Percentiles rank a stretch among this genome's conserved stretches.
Evolutionary conservation across 2,797 vertebrate species (phyloP).

Genomic region (Graptemys geographica): DNA sequence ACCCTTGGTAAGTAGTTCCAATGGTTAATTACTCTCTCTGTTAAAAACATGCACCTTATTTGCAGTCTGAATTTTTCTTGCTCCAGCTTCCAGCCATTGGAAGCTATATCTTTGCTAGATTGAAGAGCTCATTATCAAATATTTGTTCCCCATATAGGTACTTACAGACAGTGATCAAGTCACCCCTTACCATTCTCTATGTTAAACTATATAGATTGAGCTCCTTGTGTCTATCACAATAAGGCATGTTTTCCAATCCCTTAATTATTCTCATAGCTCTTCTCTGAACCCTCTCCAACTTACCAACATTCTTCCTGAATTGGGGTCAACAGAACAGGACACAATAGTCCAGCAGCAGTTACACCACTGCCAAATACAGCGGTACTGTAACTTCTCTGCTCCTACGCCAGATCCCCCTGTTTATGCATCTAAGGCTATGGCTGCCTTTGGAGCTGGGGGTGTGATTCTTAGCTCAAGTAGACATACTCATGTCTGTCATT

Average conservation of each 20-base stretch:
- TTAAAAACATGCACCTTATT: not conserved
- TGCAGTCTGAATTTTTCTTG: not conserved
- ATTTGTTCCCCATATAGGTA: not conserved
- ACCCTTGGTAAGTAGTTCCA: not conserved
- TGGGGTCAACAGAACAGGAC: not conserved
- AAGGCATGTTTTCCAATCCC: not conserved
- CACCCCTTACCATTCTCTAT: not conserved
- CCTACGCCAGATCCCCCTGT: not conserved
- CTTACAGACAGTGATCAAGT: not conserved
- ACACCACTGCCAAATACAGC: not conserved
- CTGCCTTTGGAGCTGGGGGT: not conserved
- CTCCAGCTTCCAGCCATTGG: not conserved
- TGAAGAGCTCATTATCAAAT: not conserved
- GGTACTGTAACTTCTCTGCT: not conserved
- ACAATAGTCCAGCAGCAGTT: not conserved
- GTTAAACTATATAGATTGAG: not conserved
- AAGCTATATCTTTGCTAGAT: not conserved
- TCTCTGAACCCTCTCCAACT: not conserved
- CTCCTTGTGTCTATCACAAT: not conserved
- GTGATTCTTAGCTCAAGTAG: not conserved
- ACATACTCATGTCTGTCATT: no score
- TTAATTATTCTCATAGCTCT: not conserved
- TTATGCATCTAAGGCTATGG: no score
- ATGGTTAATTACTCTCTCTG: not conserved
- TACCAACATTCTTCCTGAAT: not conserved